Percentiles rank a stretch among this genome's conserved stretches.
Conservation (phyloP, 1,140 invertebrate genomes). For the Papilio machaon region DNA sequence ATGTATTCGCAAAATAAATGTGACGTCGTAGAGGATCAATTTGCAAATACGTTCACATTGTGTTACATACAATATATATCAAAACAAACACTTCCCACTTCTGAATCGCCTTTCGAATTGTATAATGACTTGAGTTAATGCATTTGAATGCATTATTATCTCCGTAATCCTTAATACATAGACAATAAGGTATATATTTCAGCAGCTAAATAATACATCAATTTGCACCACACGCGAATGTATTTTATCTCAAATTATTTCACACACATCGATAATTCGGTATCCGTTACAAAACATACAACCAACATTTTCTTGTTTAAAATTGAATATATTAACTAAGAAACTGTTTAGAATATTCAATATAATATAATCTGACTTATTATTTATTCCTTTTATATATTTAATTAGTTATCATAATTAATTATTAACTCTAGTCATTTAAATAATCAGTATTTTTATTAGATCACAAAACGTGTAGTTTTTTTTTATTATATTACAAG, state of each 20-base stretch:
- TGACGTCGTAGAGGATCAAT: neutral
- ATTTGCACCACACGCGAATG: neutral
- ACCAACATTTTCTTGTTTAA: neutral
- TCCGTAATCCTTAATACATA: neutral
- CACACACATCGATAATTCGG: slow-evolving; percentile 5
- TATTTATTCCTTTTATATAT: neutral
- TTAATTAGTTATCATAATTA: neutral
- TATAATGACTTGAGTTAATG: slow-evolving; percentile 18
- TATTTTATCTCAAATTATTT: slow-evolving; percentile 7
- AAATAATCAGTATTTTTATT: neutral
- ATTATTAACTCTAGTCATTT: neutral
- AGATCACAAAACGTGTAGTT: neutral
- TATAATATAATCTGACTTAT: neutral
- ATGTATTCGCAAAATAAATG: neutral
- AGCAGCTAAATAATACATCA: neutral
- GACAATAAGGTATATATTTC: neutral
- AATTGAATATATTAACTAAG: neutral
- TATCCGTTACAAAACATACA: neutral
- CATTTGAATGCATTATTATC: neutral
- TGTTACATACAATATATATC: neutral
- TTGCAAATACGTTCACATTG: neutral
- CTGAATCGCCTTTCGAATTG: slow-evolving; percentile 23
- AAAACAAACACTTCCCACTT: slow-evolving; percentile 3
- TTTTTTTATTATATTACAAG: too few species aligned
- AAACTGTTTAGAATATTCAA: neutral